phyloP scores from a whole-genome alignment of 2,797 vertebrate species.

The Catharus ustulatus region DNA sequence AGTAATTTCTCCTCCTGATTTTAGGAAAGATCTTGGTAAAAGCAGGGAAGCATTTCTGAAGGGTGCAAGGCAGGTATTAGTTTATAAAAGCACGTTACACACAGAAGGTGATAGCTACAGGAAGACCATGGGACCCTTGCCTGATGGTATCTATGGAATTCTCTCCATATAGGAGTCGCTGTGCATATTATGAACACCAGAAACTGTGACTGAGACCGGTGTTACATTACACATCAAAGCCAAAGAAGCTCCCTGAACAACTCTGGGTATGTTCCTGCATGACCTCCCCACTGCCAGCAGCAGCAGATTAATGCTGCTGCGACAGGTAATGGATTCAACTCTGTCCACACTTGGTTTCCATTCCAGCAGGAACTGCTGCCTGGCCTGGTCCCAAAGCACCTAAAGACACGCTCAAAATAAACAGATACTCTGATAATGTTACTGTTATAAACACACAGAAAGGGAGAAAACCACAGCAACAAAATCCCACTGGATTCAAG shows the following conservation, averaged over 20 bases:
- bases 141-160: not conserved
- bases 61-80: not conserved
- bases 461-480: not conserved
- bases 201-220: not conserved
- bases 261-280: not conserved
- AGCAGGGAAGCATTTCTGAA: not conserved
- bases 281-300: not conserved
- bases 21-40: not conserved
- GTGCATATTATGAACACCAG: not conserved
- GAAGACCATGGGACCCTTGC: not conserved
- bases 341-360: rapidly evolving
- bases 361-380: not conserved
- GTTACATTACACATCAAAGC: not conserved
- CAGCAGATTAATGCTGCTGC: not conserved
- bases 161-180: not conserved
- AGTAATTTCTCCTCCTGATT: not conserved
- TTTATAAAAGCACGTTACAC: not conserved
- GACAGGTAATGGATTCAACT: rapidly evolving
- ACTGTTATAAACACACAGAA: not conserved
- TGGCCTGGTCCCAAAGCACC: not conserved
- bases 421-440: not conserved
- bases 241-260: not conserved
- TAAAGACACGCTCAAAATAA: not conserved
- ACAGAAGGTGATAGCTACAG: not conserved
- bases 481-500: not conserved